Conservation (phyloP, 2,888 invertebrate species). For the Rhamnusium bicolor region DNA sequence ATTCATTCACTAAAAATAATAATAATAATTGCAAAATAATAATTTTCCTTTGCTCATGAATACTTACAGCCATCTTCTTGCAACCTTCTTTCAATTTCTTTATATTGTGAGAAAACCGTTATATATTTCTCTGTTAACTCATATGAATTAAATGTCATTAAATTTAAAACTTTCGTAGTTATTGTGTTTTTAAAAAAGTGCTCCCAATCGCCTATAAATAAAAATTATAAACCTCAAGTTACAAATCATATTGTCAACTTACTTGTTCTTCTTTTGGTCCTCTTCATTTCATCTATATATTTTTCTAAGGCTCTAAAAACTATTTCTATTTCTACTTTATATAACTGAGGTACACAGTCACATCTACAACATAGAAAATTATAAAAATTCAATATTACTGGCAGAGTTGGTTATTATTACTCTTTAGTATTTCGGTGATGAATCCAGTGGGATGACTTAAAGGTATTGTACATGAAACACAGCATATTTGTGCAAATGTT, state of each 20-base stretch:
- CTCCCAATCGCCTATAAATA: conserved; percentile 49
- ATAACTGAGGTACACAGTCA: conserved; percentile 58
- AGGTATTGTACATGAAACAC: conserved; percentile 58
- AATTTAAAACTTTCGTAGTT: conserved; percentile 49
- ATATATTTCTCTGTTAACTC: conserved; percentile 60
- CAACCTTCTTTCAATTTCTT: conserved; percentile 57
- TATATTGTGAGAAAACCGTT: conserved; percentile 59
- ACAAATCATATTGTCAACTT: no score
- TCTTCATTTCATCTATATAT: conserved; percentile 45
- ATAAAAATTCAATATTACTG: background rate
- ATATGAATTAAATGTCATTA: conserved; percentile 58
- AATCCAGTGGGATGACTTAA: conserved; percentile 54
- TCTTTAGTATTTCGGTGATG: conserved; percentile 52
- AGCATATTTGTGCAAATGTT: conserved; percentile 55
- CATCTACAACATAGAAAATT: conserved; percentile 59
- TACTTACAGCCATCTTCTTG: conserved; percentile 48
- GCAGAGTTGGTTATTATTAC: conserved; percentile 42
- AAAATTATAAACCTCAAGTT: no score
- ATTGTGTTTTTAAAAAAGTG: conserved; percentile 49
- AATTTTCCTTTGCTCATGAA: background rate
- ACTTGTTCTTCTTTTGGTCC: conserved; percentile 3
- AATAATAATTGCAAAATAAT: background rate
- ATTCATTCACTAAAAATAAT: conserved; percentile 50
- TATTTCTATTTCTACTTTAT: conserved; percentile 56
- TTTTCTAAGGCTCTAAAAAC: conserved; percentile 50